Conservation (phyloP, 2,113 vertebrate genomes). For the Pampusana beccarii region DNA sequence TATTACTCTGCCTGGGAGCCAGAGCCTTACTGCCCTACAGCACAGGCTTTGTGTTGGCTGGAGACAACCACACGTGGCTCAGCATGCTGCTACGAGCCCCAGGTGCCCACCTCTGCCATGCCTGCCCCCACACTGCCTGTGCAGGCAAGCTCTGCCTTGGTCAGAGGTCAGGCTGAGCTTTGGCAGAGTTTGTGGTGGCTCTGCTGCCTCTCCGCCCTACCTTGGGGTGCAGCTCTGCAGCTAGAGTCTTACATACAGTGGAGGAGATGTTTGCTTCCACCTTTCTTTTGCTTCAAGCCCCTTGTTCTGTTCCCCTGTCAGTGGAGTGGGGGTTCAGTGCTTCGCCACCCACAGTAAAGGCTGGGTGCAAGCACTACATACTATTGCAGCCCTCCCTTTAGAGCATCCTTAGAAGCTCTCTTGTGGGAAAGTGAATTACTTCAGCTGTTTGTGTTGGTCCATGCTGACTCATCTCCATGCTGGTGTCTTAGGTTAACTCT, state of each 20-base stretch:
- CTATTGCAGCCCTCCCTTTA: slow-evolving; percentile 19
- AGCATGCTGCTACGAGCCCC: not conserved
- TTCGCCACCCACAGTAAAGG: not conserved
- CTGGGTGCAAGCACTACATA: slow-evolving; percentile 31
- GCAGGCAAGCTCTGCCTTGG: not conserved
- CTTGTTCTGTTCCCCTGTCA: not conserved
- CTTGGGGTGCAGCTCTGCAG: not conserved
- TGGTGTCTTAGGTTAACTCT: not conserved
- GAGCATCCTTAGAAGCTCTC: slow-evolving; percentile 39
- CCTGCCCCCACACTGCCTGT: not conserved
- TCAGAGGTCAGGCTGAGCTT: not conserved
- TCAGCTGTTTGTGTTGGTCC: slow-evolving; percentile 47
- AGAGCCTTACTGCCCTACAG: not conserved
- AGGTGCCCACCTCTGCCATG: not conserved
- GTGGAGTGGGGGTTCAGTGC: slow-evolving; percentile 50
- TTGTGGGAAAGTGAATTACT: slow-evolving; percentile 48
- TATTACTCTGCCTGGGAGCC: not conserved
- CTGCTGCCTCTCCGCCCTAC: not conserved
- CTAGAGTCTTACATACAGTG: not conserved
- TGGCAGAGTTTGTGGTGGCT: not conserved
- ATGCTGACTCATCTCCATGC: slow-evolving; percentile 23
- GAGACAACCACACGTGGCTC: rapidly evolving
- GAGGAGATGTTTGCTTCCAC: not conserved
- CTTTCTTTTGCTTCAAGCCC: slow-evolving; percentile 16
- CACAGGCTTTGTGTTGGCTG: not conserved